Percentiles rank a stretch among this genome's conserved stretches.
These are phyloP conservation scores for Nyctalus aviator DNA, from an alignment of 2,797 vertebrate species.

Conservation along the genomic window DNA sequence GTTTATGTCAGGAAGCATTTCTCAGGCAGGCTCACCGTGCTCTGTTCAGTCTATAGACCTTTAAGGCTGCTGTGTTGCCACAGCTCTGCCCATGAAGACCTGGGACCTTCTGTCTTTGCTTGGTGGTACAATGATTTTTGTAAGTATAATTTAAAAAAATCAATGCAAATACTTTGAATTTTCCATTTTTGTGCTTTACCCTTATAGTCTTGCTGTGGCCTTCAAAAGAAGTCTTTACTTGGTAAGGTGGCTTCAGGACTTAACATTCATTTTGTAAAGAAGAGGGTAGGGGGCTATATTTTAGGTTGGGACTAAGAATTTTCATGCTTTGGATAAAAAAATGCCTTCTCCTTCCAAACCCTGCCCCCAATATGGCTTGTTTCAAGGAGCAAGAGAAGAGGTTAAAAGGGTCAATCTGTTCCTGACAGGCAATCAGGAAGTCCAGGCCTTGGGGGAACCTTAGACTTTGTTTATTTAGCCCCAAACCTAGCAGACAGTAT, in stretches of 20 bases:
- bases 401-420: slow-evolving; percentile 63
- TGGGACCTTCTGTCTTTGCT: slow-evolving; percentile 47
- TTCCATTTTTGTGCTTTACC: slow-evolving; percentile 47
- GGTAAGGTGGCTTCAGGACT: slow-evolving; percentile 12
- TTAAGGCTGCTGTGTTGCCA: neutral
- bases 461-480: slow-evolving; percentile 76
- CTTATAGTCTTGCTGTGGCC: neutral
- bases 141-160: neutral
- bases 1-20: slow-evolving; percentile 65
- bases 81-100: neutral
- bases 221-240: slow-evolving; percentile 59
- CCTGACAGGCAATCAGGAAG: slow-evolving; percentile 63
- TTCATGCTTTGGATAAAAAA: slow-evolving; percentile 66
- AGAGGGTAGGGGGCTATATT: neutral
- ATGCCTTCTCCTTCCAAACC: slow-evolving; percentile 45
- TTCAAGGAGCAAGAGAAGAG: slow-evolving; percentile 56
- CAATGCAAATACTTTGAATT: slow-evolving; percentile 27
- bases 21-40: neutral
- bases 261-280: slow-evolving; percentile 10
- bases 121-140: neutral
- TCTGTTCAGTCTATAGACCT: neutral
- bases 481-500: slow-evolving; percentile 68
- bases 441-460: slow-evolving; percentile 62
- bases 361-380: neutral
- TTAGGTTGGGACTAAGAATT: slow-evolving; percentile 55